Percentiles rank a stretch among this genome's conserved stretches.
phyloP scores from a whole-genome alignment of 1,140 invertebrate genomes.

The Diprion similis region DNA sequence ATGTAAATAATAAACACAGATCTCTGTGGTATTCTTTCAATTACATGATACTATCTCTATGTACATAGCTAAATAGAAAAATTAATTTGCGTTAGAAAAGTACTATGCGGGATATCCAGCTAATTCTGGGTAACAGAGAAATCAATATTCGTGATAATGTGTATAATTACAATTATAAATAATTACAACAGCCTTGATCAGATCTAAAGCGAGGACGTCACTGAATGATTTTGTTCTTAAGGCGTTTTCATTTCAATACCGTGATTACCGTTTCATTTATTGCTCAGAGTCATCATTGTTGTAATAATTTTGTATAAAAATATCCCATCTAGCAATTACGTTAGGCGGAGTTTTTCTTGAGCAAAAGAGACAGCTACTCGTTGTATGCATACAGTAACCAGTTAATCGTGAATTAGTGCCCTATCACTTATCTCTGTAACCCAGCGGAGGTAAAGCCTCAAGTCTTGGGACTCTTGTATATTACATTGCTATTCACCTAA shows the following conservation, averaged over 20 bases:
- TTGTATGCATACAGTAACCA: background rate
- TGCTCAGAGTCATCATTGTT: background rate
- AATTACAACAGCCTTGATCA: background rate
- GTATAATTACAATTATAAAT: background rate
- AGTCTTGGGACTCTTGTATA: conserved; percentile 19
- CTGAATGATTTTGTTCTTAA: background rate
- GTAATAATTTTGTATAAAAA: background rate
- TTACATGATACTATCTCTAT: background rate
- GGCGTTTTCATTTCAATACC: background rate
- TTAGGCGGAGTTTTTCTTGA: background rate
- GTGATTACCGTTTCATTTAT: conserved; percentile 3
- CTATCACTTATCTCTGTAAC: background rate
- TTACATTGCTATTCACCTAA: conserved; percentile 22
- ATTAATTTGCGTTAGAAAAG: conserved; percentile 1
- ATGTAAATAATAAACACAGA: background rate
- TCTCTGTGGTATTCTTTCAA: background rate
- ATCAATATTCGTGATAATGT: background rate
- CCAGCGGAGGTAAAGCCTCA: conserved; percentile 4
- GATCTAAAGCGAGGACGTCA: background rate
- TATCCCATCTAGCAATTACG: background rate
- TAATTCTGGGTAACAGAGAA: conserved; percentile 2
- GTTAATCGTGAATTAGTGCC: background rate
- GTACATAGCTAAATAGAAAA: conserved; percentile 5
- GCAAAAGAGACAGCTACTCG: background rate
- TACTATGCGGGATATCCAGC: background rate